Percentiles rank a stretch among this genome's conserved stretches.
phyloP scores from a whole-genome alignment of 2,113 vertebrate genomes.

The Carettochelys insculpta region DNA sequence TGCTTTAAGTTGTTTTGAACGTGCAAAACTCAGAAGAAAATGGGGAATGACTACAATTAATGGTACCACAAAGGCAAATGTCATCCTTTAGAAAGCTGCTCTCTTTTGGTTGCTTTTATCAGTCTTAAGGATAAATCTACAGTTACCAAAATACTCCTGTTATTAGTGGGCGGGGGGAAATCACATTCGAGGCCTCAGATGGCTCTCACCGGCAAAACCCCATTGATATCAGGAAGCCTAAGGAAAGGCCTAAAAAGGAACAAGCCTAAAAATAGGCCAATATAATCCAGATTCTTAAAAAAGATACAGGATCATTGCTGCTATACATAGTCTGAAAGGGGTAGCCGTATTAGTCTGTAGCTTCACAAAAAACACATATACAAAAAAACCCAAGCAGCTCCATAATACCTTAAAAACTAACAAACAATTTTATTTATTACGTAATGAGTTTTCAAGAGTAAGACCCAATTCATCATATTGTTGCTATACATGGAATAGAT shows the following conservation, averaged over 20 bases:
- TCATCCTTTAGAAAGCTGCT: neutral
- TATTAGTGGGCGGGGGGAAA: too few relatives aligned
- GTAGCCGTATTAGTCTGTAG: too few relatives aligned
- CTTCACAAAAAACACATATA: too few relatives aligned
- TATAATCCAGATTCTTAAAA: neutral
- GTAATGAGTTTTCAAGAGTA: too few relatives aligned
- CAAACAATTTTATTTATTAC: too few relatives aligned
- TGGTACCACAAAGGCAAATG: neutral
- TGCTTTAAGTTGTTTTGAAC: neutral
- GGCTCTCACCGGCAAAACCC: neutral
- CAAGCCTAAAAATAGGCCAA: neutral
- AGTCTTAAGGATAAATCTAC: neutral
- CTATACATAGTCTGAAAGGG: too few relatives aligned
- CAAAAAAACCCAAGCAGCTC: too few relatives aligned
- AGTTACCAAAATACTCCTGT: neutral
- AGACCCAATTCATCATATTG: too few relatives aligned
- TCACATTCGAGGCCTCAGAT: rapidly evolving
- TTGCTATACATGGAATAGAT: neutral
- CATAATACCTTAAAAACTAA: too few relatives aligned
- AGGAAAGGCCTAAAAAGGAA: neutral
- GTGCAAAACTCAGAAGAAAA: neutral
- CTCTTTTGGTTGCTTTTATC: neutral
- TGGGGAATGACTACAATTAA: neutral
- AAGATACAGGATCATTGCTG: neutral
- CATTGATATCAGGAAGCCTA: neutral